phyloP scores from a whole-genome alignment of 2,888 invertebrate genomes.

The Cryptus armator region DNA sequence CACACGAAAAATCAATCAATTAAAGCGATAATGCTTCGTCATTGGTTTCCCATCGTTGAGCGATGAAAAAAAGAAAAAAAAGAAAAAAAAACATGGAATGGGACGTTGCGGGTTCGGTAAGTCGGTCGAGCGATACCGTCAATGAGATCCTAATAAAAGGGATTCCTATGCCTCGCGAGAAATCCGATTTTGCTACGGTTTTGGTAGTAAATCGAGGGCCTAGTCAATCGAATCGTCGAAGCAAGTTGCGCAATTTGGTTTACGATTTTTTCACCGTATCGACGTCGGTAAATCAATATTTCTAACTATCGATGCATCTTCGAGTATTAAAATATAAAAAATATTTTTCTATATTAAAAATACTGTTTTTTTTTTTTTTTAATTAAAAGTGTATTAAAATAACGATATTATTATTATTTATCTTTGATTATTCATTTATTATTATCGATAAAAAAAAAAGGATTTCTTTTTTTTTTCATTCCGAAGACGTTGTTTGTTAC shows the following conservation, averaged over 20 bases:
- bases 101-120: slow-evolving; percentile 44
- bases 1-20: slow-evolving; percentile 82
- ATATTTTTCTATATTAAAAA: neutral
- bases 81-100: slow-evolving; percentile 26
- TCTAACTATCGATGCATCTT: neutral
- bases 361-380: no score
- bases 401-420: no score
- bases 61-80: slow-evolving; percentile 12
- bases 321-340: neutral
- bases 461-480: neutral
- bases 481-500: no score
- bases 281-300: neutral
- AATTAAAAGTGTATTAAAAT: no score
- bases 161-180: neutral
- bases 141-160: slow-evolving; percentile 52
- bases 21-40: slow-evolving; percentile 81
- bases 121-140: slow-evolving; percentile 60
- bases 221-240: neutral
- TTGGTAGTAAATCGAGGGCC: neutral
- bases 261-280: neutral
- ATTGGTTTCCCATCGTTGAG: slow-evolving; percentile 72
- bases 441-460: no score
- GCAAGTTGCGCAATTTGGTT: neutral
- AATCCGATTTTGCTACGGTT: slow-evolving; percentile 20
- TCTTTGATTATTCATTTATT: no score